Percentiles rank a stretch among this genome's conserved stretches.
Evolutionary conservation across 1,140 invertebrate species (phyloP).

Genomic region (Maniola jurtina): DNA sequence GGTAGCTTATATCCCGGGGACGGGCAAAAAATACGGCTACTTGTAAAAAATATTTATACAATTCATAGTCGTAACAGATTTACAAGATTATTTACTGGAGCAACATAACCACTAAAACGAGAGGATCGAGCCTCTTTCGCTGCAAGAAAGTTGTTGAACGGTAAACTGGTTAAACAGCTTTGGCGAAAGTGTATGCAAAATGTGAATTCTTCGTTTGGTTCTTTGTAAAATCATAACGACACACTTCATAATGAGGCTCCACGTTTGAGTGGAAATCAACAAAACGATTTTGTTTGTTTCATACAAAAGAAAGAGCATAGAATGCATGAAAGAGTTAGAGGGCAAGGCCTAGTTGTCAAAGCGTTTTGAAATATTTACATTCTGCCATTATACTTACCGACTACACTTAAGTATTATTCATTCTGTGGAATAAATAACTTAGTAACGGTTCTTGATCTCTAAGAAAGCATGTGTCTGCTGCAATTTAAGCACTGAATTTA

Average conservation of each 20-base stretch:
- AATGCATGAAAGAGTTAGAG: neutral
- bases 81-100: neutral
- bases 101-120: neutral
- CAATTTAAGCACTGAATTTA: no score
- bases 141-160: constrained; percentile 17
- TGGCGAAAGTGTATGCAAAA: constrained; percentile 16
- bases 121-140: neutral
- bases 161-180: constrained; percentile 9
- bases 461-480: no score
- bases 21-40: no score
- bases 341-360: neutral
- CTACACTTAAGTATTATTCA: no score
- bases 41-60: no score
- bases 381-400: no score
- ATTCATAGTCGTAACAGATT: no score
- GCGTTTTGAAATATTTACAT: no score
- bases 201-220: neutral
- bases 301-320: neutral
- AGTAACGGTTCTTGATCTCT: no score
- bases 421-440: no score
- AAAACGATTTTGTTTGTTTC: neutral
- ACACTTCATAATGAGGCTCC: constrained; percentile 12
- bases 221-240: constrained; percentile 12
- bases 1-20: no score
- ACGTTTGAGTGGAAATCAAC: neutral